These are phyloP conservation scores for Andrena minutula DNA, from an alignment of 2,888 invertebrate genomes.

Conservation along the genomic window DNA sequence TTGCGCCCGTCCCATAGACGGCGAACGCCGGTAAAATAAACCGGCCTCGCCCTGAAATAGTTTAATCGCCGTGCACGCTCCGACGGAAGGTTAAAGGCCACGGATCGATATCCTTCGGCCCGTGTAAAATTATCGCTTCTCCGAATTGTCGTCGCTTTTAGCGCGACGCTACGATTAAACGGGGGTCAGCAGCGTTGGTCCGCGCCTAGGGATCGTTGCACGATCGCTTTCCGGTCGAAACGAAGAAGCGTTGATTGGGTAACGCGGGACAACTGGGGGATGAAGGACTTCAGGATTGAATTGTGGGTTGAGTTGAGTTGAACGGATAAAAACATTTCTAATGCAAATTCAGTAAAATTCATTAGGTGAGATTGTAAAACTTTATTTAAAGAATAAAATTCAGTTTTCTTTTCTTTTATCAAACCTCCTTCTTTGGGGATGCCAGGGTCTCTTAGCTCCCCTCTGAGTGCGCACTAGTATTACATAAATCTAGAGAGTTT, in stretches of 20 bases:
- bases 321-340: too few relatives aligned
- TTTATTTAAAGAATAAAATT: too few relatives aligned
- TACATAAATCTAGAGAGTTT: too few relatives aligned
- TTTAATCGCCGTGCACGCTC: slow-evolving; percentile 43
- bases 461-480: too few relatives aligned
- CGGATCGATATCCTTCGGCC: slow-evolving; percentile 40
- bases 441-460: too few relatives aligned
- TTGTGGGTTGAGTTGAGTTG: too few relatives aligned
- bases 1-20: slow-evolving; percentile 11
- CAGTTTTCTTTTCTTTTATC: too few relatives aligned
- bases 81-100: slow-evolving; percentile 31
- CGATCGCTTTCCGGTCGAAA: not conserved
- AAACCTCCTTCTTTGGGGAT: too few relatives aligned
- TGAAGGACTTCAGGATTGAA: too few relatives aligned
- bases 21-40: slow-evolving; percentile 31
- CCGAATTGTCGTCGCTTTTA: slow-evolving; percentile 14
- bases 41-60: slow-evolving; percentile 31
- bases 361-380: too few relatives aligned
- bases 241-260: not conserved
- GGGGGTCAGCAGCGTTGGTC: not conserved
- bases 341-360: too few relatives aligned
- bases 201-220: not conserved
- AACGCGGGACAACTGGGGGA: not conserved
- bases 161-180: slow-evolving; percentile 10
- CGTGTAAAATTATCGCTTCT: slow-evolving; percentile 31